phyloP scores from a whole-genome alignment of 1,140 invertebrate species.

The Calosoma granatense region DNA sequence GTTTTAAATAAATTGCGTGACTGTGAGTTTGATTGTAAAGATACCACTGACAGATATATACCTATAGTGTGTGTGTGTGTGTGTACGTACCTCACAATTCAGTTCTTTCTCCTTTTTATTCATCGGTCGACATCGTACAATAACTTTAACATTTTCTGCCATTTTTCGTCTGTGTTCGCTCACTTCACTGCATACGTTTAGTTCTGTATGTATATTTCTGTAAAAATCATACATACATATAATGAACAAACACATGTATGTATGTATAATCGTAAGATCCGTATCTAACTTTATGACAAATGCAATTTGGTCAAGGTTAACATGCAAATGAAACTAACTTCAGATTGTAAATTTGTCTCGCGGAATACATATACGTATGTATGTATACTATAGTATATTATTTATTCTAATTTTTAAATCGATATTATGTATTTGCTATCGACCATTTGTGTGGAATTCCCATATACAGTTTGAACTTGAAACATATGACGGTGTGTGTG shows the following conservation, averaged over 20 bases:
- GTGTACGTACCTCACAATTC: conserved; percentile 56
- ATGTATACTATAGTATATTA: not conserved
- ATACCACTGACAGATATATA: too few relatives aligned
- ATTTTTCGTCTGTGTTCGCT: conserved; percentile 30
- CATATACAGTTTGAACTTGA: not conserved
- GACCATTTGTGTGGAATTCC: too few relatives aligned
- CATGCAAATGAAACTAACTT: not conserved
- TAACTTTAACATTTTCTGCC: conserved; percentile 81
- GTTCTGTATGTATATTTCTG: not conserved
- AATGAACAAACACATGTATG: too few relatives aligned
- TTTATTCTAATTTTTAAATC: too few relatives aligned
- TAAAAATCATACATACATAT: not conserved
- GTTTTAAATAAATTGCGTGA: too few relatives aligned
- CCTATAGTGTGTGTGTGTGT: too few relatives aligned
- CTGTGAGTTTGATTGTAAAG: too few relatives aligned
- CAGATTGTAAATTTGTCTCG: not conserved
- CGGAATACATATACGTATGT: not conserved
- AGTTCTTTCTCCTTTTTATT: conserved; percentile 62
- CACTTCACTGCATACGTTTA: not conserved
- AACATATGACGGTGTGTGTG: too few relatives aligned
- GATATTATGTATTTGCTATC: too few relatives aligned
- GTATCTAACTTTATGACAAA: too few relatives aligned
- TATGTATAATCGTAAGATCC: too few relatives aligned
- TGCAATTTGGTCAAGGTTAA: too few relatives aligned
- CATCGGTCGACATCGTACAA: conserved; percentile 86